Percentiles rank a stretch among this genome's conserved stretches.
phyloP scores from a whole-genome alignment of 2,113 vertebrate species.

The Crotalus viridis region DNA sequence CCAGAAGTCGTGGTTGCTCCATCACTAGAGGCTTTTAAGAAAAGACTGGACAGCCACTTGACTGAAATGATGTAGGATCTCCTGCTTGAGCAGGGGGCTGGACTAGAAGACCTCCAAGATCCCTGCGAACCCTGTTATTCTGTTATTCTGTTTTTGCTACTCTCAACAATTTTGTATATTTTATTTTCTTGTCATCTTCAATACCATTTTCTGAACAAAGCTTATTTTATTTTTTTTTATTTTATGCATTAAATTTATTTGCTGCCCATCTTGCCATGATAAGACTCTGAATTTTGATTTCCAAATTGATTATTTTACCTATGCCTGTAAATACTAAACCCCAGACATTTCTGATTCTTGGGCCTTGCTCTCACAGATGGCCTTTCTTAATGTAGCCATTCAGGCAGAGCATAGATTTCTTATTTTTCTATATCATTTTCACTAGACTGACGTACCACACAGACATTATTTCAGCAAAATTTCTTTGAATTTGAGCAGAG shows the following conservation, averaged over 20 bases:
- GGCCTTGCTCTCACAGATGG: background rate
- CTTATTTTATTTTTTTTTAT: background rate
- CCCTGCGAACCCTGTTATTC: background rate
- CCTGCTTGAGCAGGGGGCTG: background rate
- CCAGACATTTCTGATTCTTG: background rate
- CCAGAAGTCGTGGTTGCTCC: background rate
- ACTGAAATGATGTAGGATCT: background rate
- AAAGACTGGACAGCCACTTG: background rate
- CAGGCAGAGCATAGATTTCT: background rate
- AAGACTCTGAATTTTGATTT: background rate
- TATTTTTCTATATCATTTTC: background rate
- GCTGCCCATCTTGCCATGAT: background rate
- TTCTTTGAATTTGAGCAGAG: background rate
- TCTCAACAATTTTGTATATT: background rate
- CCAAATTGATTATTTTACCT: background rate
- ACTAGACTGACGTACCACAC: background rate
- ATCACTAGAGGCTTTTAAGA: background rate
- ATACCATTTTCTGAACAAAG: background rate
- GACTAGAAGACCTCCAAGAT: background rate
- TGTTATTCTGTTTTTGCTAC: background rate
- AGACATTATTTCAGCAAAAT: background rate
- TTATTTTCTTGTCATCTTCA: background rate
- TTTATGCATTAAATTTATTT: background rate
- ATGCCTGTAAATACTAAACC: background rate
- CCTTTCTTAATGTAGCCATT: background rate